Conservation (phyloP, 1,140 invertebrate species). For the Hetaerina americana region DNA sequence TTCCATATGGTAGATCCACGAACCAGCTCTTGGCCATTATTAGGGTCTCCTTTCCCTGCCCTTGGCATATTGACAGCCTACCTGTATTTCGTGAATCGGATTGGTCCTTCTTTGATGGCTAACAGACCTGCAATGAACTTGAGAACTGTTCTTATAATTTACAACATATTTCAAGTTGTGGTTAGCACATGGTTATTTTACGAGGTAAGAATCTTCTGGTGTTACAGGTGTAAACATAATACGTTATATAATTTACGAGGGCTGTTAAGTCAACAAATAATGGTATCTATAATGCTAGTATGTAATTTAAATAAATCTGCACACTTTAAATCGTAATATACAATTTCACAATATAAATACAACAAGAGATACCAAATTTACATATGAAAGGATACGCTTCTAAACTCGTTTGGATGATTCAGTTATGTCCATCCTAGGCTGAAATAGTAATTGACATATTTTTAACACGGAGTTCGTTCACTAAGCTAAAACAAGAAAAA, state of each 20-base stretch:
- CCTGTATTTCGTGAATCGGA: constrained; percentile 46
- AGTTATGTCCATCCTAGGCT: no score
- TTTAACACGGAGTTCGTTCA: no score
- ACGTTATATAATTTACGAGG: neutral
- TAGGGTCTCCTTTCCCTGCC: constrained; percentile 40
- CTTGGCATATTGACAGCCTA: constrained; percentile 38
- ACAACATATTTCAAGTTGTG: constrained; percentile 60
- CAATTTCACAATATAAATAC: no score
- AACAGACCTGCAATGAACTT: constrained; percentile 55
- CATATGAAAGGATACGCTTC: no score
- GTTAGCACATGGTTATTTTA: constrained; percentile 46
- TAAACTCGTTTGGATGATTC: no score
- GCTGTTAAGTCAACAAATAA: no score
- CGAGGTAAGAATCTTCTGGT: no score
- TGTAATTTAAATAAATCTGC: neutral
- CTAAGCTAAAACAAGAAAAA: no score
- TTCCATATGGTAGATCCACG: constrained; percentile 38
- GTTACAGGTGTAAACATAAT: no score
- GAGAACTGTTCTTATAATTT: constrained; percentile 52
- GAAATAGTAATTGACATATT: no score
- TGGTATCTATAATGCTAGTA: neutral
- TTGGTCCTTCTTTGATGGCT: constrained; percentile 62
- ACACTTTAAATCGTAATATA: constrained; percentile 8
- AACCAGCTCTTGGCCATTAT: constrained; percentile 44
- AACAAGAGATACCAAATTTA: no score